A percentile compares a stretch with the other conserved stretches of the same genome.
These are phyloP conservation scores for Hesperia comma DNA, from an alignment of 2,888 invertebrate species.

Conservation along the genomic window DNA sequence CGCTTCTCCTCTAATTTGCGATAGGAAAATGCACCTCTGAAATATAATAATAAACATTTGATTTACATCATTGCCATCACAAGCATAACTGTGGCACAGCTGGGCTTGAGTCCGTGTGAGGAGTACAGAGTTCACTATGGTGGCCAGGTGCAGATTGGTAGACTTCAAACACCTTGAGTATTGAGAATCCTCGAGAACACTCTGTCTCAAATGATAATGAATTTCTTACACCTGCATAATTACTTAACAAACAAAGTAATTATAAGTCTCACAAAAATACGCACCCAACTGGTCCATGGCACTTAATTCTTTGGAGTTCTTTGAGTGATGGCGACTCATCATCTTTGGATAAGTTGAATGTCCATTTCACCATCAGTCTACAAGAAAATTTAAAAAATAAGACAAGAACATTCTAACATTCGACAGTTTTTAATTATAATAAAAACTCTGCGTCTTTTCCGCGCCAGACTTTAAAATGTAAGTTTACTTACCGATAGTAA, in stretches of 20 bases:
- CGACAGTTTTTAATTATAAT: background rate
- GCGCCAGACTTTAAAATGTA: background rate
- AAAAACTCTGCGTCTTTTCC: no score
- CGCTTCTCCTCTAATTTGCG: conserved; percentile 92
- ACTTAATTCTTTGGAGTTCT: conserved; percentile 88
- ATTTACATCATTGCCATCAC: no score
- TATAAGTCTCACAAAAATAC: conserved; percentile 45
- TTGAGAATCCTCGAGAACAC: no score
- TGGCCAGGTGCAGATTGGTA: no score
- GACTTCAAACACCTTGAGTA: no score
- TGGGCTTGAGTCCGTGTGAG: no score
- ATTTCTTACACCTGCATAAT: no score
- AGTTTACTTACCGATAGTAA: conserved; percentile 87
- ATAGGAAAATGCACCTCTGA: conserved; percentile 92
- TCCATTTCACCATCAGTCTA: conserved; percentile 94
- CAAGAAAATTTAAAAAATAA: conserved; percentile 22
- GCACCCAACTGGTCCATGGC: conserved; percentile 96
- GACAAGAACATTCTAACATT: no score
- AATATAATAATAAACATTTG: conserved; percentile 47
- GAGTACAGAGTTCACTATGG: no score
- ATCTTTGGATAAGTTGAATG: conserved; percentile 93
- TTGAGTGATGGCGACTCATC: conserved; percentile 91
- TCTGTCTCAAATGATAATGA: background rate
- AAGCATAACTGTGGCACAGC: no score
- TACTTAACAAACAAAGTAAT: no score